Base-by-base conservation (phyloP, 2,888 invertebrate genomes). In the Seira ritae region DNA sequence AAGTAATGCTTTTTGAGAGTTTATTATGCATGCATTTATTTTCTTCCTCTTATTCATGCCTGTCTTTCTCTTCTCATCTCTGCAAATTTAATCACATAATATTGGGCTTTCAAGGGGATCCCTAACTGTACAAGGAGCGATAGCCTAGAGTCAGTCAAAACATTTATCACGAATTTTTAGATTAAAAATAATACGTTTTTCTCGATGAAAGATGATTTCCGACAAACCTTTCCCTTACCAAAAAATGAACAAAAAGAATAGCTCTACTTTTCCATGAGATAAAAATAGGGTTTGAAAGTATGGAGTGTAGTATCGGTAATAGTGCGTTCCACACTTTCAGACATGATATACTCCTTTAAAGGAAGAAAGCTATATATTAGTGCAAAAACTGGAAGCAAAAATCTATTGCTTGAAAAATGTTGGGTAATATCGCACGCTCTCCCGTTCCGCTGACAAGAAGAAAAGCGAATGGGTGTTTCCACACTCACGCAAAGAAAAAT, bases 401-500 rank as follows among this genome's bases (percentile, higher is more conserved):
- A 24, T 70, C 70, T 50, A 70, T 70, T 19, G 42, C 17, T 15
- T 12, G 24, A 22, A 70, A 70, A 70, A 50, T 42, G 70, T 31
- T 22, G 66, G 6, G 22, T 17, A 70, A 70, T 42, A 70, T 70
- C 6, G 42, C 42, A 42, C 42, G 42, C 12, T 46, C 8, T 46
- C 20, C 12, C 24, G 42, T 12, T 42, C 42, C 42, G 12, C 42
- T 42, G 12, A 42, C 42, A 23, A 37, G n/a, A n/a, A n/a, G 22
- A 17, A 42, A 70, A 70, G 20, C 70, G 70, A 70, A 70, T 50
- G 70, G 70, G 70, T 70, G 70, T 50, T 70, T 22, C 70, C 46
- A 50, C 70, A 70, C 70, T 42, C 42, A 46, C 70, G n/a, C 22
- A 70, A 70, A 70, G 70, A 70, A 70, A 70, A 70, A 70, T 70